Base-by-base conservation (phyloP, 2,797 vertebrate genomes). In the Malurus splendens region DNA sequence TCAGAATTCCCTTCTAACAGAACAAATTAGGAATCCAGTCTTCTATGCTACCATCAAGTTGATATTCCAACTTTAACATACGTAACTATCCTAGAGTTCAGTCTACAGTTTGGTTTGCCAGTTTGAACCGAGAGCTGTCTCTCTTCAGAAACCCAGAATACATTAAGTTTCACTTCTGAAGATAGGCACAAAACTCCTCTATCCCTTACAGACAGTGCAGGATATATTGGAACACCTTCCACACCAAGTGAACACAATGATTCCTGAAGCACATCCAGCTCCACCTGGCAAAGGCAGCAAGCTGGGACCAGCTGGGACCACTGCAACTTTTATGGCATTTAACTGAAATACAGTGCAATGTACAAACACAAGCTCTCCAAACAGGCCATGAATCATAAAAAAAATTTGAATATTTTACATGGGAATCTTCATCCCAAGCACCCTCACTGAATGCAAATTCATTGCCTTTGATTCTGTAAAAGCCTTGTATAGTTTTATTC, bases 371-470 rank as follows among this genome's bases (percentile, higher is more conserved):
- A 75, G 44, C 24, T 51, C 57, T 77, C 48, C 45, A n/a, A 74
- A 77, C 14, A 86, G 28, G 25, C 39, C 18, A 65, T 48, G 68
- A 75, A 89, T 68, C n/a, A 70, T 61, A 56, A 52, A 59, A 85
- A 85, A 59, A 38, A 70, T 39, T 52, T 75, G 55, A 90, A 83
- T 59, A 54, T 15, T 50, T 17, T 30, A 72, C 30, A 52, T n/a
- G n/a, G 82, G 51, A 88, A 93, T 68, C 81, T 76, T 72, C 75
- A 83, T 54, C 24, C 81, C 23, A 61, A 94, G 70, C n/a, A 86
- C 79, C 24, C 50, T 64, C 90, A 85, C 79, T 90, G 87, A 71
- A 39, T 78, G 45, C 27, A 71, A 93, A 82, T 52, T 55, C 20
- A 52, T 27, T 84, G 36, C 19, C 24, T 87, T 56, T 52, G 22